phyloP scores from a whole-genome alignment of 2,113 vertebrate species.

The Sylvietta virens region DNA sequence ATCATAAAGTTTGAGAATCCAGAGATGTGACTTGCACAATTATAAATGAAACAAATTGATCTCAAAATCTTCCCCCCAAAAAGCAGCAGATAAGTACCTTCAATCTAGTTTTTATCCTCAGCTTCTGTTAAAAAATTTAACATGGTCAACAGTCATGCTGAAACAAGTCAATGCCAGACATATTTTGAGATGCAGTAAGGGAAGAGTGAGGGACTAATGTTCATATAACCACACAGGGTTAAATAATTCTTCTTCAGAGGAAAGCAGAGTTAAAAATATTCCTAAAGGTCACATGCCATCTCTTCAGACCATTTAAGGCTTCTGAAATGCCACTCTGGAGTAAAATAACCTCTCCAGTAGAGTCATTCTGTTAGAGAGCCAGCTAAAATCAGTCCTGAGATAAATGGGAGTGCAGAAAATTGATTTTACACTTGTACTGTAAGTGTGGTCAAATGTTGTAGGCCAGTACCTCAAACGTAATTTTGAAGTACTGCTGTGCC shows the following conservation, averaged over 20 bases:
- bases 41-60: neutral
- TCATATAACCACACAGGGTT: constrained; percentile 35
- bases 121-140: neutral
- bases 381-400: constrained; percentile 71
- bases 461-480: constrained; percentile 60
- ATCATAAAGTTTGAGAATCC: neutral
- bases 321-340: constrained; percentile 75
- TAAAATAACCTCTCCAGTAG: constrained; percentile 76
- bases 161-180: neutral
- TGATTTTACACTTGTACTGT: constrained; percentile 76
- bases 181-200: neutral
- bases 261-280: constrained; percentile 69
- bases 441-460: constrained; percentile 76
- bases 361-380: constrained; percentile 72
- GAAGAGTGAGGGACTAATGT: neutral
- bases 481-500: neutral
- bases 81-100: neutral
- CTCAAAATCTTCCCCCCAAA: neutral
- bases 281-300: constrained; percentile 73
- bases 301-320: constrained; percentile 72
- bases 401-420: constrained; percentile 76
- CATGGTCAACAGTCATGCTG: neutral
- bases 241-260: constrained; percentile 55
- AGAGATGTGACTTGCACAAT: neutral
- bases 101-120: neutral